Percentiles rank a stretch among this genome's conserved stretches.
Evolutionary conservation across 2,113 vertebrate genomes (phyloP).

Genomic region (Glaucomys volans): DNA sequence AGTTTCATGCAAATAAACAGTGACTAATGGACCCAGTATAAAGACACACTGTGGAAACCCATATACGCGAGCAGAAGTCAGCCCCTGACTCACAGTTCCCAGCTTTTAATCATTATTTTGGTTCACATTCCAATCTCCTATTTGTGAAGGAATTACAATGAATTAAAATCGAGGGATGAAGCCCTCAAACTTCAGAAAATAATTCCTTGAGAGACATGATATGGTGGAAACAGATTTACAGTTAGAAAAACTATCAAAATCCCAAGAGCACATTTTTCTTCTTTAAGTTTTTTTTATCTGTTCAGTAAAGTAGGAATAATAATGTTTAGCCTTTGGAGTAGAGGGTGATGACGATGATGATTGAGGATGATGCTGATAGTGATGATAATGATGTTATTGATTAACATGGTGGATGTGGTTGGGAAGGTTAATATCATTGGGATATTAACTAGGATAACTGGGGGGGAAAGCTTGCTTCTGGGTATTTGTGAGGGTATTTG

Average conservation of each 20-base stretch:
- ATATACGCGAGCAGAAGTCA: not conserved
- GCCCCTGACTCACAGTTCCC: not conserved
- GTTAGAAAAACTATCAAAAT: conserved; percentile 1
- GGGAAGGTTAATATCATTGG: not conserved
- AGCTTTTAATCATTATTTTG: not conserved
- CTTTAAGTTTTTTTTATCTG: not conserved
- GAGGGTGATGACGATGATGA: not conserved
- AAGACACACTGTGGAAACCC: conserved; percentile 22
- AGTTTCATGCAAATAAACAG: not conserved
- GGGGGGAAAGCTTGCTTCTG: not conserved
- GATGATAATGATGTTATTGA: not conserved
- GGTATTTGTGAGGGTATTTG: not conserved
- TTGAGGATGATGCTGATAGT: not conserved
- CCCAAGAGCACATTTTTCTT: not conserved
- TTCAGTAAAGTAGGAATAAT: not conserved
- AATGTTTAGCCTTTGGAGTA: not conserved
- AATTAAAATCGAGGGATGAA: not conserved
- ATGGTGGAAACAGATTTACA: not conserved
- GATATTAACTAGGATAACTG: not conserved
- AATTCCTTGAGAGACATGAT: not conserved
- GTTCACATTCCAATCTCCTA: not conserved
- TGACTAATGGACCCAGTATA: not conserved
- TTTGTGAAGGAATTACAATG: not conserved
- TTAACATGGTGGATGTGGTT: not conserved
- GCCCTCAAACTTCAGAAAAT: not conserved